Base-by-base conservation (phyloP, 2,797 vertebrate species). In the Knipowitschia caucasica region DNA sequence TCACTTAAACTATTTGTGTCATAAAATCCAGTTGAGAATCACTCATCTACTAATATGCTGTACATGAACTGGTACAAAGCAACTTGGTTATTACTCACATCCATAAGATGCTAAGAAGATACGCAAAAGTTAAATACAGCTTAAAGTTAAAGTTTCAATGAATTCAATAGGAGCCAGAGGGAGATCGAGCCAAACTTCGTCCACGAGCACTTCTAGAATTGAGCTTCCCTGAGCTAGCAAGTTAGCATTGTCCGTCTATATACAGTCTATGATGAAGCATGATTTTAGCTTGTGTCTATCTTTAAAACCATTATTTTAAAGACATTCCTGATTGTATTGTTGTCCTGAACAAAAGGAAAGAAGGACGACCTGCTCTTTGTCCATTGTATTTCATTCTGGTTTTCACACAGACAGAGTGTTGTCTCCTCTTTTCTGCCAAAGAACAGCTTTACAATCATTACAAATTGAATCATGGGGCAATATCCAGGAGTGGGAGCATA, bases 391-490 rank as follows among this genome's bases (percentile, higher is more conserved):
- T 77, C 67, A 77, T 80, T 79, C 67, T 71, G 60, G 73, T 50
- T 73, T 69, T 30, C 64, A 71, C 64, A 56, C 57, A 82, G 73
- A 83, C 77, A 82, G 73, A 73, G 76, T 58, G 64, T 71, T 60
- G 56, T 36, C 67, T 64, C 72, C 59, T 65, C 60, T 21, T 26
- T 11, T 50, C 35, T 17, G 45, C 23, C 35, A 20, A 79, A 78
- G 55, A 17, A n/a, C n/a, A n/a, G 62, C 70, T 69, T 78, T 82
- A 78, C 83, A 78, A 87, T 88, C 80, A 63, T 64, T 81, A 67
- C 80, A 86, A 88, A 87, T 85, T 82, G 76, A 88, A 86, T 88
- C 74, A 69, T 8, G 70, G 76, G 83, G 73, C 68, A 77, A 56
- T 62, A 65, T 69, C 61, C 17, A 3, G n/a, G 60, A 52, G 15